These are phyloP conservation scores for Psophia crepitans DNA, from an alignment of 2,113 vertebrate species.

Conservation along the genomic window DNA sequence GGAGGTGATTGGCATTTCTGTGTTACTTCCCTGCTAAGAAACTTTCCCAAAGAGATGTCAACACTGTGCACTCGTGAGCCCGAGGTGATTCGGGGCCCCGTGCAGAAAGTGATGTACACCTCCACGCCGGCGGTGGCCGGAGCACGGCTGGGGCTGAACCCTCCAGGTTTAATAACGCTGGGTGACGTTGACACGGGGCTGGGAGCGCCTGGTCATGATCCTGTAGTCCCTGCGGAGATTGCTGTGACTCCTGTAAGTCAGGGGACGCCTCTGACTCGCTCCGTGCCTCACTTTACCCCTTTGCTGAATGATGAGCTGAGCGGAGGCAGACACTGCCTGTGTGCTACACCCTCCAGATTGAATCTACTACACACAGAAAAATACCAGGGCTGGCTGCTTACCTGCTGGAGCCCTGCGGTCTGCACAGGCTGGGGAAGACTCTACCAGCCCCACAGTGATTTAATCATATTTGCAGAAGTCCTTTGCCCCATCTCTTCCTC, in stretches of 20 bases:
- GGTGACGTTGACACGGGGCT: neutral
- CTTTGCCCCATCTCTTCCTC: neutral
- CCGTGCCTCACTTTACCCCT: neutral
- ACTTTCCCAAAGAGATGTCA: neutral
- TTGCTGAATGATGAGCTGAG: neutral
- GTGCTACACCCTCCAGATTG: neutral
- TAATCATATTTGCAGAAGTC: neutral
- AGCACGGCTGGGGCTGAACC: rapidly evolving
- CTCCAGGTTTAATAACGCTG: rapidly evolving
- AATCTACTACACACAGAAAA: neutral
- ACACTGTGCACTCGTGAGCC: rapidly evolving
- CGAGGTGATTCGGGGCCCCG: rapidly evolving
- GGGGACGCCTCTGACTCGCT: rapidly evolving
- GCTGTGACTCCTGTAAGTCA: neutral
- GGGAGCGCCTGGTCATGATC: neutral
- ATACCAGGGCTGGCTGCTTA: neutral
- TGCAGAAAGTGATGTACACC: rapidly evolving
- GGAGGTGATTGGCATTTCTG: neutral
- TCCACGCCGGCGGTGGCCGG: rapidly evolving
- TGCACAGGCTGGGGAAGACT: neutral
- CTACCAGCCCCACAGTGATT: neutral
- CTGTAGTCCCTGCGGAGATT: neutral
- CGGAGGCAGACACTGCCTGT: too few relatives aligned
- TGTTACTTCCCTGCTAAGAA: neutral
- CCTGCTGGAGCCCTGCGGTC: neutral